Conservation (phyloP, 2,797 vertebrate species). For the Tinamus major region DNA sequence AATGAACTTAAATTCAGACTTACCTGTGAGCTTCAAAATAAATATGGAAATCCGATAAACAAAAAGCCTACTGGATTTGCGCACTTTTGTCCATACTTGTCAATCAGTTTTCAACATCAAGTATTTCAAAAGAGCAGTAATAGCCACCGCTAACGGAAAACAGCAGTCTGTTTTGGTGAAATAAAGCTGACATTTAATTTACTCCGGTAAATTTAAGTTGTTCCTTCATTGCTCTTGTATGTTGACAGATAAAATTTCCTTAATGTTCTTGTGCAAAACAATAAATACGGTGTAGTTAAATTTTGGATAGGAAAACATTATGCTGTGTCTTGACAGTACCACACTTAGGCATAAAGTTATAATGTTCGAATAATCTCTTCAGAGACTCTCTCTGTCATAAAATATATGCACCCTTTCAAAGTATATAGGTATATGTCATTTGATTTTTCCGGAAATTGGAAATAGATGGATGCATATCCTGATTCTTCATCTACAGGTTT, state of each 20-base stretch:
- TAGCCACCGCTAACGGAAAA: conserved; percentile 6
- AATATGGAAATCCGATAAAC: conserved; percentile 25
- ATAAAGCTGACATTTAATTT: conserved; percentile 51
- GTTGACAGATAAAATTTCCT: conserved; percentile 39
- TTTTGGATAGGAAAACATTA: conserved; percentile 30
- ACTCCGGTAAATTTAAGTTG: conserved; percentile 15
- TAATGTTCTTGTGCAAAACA: conserved; percentile 44
- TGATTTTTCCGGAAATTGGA: not conserved
- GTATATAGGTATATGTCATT: not conserved
- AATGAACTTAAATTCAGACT: not conserved
- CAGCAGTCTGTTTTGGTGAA: conserved; percentile 11
- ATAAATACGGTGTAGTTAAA: conserved; percentile 50
- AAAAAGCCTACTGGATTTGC: conserved; percentile 22
- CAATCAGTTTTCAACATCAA: conserved; percentile 20
- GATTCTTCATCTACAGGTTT: not conserved
- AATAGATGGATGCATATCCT: not conserved
- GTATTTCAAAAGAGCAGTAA: conserved; percentile 11
- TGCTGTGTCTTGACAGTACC: conserved; percentile 40
- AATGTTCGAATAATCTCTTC: conserved; percentile 50
- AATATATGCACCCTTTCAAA: not conserved
- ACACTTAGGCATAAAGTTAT: conserved; percentile 53
- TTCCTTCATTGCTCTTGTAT: not conserved
- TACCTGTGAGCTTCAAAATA: not conserved
- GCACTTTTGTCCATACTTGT: not conserved
- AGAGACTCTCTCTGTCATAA: conserved; percentile 6